Conservation (phyloP, 1,140 invertebrate genomes). For the Drosophila erecta region DNA sequence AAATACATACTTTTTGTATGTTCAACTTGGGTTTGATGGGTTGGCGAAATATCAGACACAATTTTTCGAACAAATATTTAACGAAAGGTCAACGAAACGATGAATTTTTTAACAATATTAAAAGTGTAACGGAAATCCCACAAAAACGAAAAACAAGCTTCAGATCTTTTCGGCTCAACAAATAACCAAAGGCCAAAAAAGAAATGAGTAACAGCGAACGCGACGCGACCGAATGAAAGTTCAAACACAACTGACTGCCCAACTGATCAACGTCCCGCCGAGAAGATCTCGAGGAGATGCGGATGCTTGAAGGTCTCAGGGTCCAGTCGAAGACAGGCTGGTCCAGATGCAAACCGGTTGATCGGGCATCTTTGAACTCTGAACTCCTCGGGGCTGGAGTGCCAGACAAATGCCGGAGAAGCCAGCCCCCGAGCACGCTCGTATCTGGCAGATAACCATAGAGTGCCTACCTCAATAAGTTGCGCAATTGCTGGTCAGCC, state of each 20-base stretch:
- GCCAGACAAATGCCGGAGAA: slow-evolving; percentile 26
- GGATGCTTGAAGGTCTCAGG: slow-evolving; percentile 58
- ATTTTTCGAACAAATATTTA: slow-evolving; percentile 23
- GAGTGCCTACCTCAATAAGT: slow-evolving; percentile 77
- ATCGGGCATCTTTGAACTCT: slow-evolving; percentile 75
- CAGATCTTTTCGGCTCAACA: slow-evolving; percentile 52
- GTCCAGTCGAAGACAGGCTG: slow-evolving; percentile 77
- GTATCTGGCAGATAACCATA: slow-evolving; percentile 41
- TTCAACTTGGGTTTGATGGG: not conserved
- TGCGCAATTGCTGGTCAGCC: slow-evolving; percentile 51
- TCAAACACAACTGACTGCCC: slow-evolving; percentile 75
- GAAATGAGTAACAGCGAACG: slow-evolving; percentile 66
- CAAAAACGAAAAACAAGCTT: slow-evolving; percentile 66
- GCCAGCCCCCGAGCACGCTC: slow-evolving; percentile 23
- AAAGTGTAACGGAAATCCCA: slow-evolving; percentile 67
- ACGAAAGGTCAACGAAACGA: slow-evolving; percentile 54
- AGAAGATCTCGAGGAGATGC: slow-evolving; percentile 38
- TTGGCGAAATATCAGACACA: slow-evolving; percentile 12
- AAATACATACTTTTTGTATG: slow-evolving; percentile 2
- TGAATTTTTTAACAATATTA: slow-evolving; percentile 33
- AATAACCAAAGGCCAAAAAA: slow-evolving; percentile 60
- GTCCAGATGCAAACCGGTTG: slow-evolving; percentile 72
- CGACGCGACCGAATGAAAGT: slow-evolving; percentile 80
- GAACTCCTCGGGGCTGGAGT: slow-evolving; percentile 39
- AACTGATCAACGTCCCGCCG: slow-evolving; percentile 32